Evolutionary conservation across 2,888 invertebrate species (phyloP).

Genomic region (Ceratothoa steindachneri): DNA sequence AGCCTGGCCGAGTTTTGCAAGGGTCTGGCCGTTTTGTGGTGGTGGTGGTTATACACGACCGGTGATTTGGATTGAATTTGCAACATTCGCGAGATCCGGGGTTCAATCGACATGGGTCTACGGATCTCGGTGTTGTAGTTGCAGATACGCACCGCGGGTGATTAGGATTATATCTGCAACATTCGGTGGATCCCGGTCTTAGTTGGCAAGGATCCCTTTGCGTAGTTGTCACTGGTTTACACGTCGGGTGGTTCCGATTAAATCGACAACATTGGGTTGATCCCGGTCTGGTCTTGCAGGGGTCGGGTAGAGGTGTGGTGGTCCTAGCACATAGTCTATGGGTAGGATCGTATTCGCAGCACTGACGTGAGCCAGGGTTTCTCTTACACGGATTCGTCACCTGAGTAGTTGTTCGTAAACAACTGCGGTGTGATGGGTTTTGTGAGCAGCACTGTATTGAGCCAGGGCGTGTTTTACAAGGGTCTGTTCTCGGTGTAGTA

Average conservation of each 20-base stretch:
- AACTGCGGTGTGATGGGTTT: too few species aligned
- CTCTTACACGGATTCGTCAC: constrained; percentile 18
- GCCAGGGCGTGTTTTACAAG: too few species aligned
- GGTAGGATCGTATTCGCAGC: constrained; percentile 20
- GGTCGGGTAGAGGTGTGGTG: constrained; percentile 19
- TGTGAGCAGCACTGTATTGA: too few species aligned
- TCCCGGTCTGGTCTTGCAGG: constrained; percentile 25
- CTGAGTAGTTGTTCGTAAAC: constrained; percentile 9
- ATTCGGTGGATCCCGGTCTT: constrained; percentile 22
- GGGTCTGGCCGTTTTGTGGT: too few species aligned
- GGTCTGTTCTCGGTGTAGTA: too few species aligned
- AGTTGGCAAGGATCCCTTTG: constrained; percentile 18
- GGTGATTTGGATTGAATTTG: constrained; percentile 50
- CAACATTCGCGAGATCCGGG: constrained; percentile 16
- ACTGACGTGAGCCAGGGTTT: too few species aligned
- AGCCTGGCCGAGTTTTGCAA: too few species aligned
- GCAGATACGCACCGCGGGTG: constrained; percentile 11
- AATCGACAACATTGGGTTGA: constrained; percentile 22
- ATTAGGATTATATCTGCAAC: constrained; percentile 22
- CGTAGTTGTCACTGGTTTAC: constrained; percentile 9
- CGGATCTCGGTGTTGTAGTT: background rate
- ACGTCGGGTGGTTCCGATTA: constrained; percentile 19
- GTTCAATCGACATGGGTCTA: constrained; percentile 4
- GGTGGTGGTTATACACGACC: constrained; percentile 51
- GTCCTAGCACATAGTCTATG: constrained; percentile 21